These are phyloP conservation scores for Ascidia mentula DNA, from an alignment of 23 tunicate genomes.

Conservation along the genomic window DNA sequence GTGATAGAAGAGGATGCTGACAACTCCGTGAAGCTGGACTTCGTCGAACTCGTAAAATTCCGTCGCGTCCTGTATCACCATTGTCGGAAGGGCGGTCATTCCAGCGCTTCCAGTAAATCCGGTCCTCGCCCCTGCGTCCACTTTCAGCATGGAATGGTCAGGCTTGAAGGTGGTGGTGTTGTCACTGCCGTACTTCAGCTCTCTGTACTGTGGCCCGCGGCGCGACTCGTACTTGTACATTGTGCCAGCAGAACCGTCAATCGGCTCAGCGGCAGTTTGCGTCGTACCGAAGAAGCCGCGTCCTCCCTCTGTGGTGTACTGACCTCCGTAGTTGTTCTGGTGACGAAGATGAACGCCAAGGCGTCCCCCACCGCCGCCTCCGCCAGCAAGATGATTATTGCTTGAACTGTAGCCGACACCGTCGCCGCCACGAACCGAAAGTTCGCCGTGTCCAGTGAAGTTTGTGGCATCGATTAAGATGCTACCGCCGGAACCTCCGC, in stretches of 20 bases:
- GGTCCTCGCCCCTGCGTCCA: slow-evolving; percentile 22
- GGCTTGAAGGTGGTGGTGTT: slow-evolving; percentile 16
- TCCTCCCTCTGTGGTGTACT: slow-evolving; percentile 32
- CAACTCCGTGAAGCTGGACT: slow-evolving; percentile 23
- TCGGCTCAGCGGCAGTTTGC: background rate
- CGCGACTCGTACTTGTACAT: slow-evolving; percentile 36
- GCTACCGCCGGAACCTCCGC: slow-evolving; percentile 37
- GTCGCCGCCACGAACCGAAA: slow-evolving; percentile 24
- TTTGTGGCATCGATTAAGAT: slow-evolving; percentile 27
- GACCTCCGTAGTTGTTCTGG: slow-evolving; percentile 32
- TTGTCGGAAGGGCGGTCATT: slow-evolving; percentile 17
- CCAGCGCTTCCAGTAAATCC: slow-evolving; percentile 8
- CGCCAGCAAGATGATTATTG: background rate
- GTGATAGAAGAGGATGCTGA: slow-evolving; percentile 24
- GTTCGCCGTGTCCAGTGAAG: slow-evolving; percentile 23
- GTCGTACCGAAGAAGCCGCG: background rate
- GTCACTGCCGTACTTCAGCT: slow-evolving; percentile 20
- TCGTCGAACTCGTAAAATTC: slow-evolving; percentile 25
- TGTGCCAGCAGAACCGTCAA: slow-evolving; percentile 30
- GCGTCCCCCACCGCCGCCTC: slow-evolving; percentile 36
- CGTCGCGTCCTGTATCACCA: slow-evolving; percentile 21
- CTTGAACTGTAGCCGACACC: background rate
- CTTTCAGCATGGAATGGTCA: slow-evolving; percentile 18
- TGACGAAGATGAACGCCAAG: slow-evolving; percentile 20
- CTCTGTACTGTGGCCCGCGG: slow-evolving; percentile 35